Percentiles rank a stretch among this genome's conserved stretches.
Evolutionary conservation across 2,888 invertebrate species (phyloP).

Genomic region (Caenorhabditis sp.): DNA sequence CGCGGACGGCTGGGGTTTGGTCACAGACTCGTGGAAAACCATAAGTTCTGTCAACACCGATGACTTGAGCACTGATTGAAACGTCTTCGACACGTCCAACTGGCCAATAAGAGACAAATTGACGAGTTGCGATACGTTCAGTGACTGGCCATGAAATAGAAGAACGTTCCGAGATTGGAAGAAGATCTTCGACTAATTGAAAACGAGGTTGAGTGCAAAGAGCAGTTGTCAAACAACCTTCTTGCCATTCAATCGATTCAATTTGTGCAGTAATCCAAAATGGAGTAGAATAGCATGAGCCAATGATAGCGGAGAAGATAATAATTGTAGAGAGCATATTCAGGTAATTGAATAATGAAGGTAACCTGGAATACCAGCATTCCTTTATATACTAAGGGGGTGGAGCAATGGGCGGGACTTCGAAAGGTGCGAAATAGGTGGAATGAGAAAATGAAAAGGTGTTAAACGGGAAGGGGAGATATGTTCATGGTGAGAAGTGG

Average conservation of each 20-base stretch:
- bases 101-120: conserved; percentile 41
- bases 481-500: not conserved
- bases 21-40: conserved; percentile 67
- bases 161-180: conserved; percentile 45
- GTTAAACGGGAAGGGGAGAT: too few relatives aligned
- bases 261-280: conserved; percentile 67
- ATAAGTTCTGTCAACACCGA: conserved; percentile 64
- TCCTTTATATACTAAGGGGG: not conserved
- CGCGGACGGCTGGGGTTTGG: conserved; percentile 53
- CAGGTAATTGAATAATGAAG: too few relatives aligned
- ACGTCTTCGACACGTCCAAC: conserved; percentile 49
- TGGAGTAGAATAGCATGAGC: not conserved
- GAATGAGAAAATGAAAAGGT: too few relatives aligned
- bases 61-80: conserved; percentile 53
- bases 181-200: conserved; percentile 50
- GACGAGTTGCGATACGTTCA: conserved; percentile 40
- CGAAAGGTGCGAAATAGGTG: not conserved
- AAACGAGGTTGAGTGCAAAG: conserved; percentile 59
- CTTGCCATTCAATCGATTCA: conserved; percentile 57
- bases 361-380: not conserved
- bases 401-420: not conserved
- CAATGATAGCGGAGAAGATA: not conserved
- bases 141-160: conserved; percentile 53
- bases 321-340: not conserved
- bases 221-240: conserved; percentile 63